These are phyloP conservation scores for Corapipo altera DNA, from an alignment of 2,113 vertebrate genomes.

Conservation along the genomic window DNA sequence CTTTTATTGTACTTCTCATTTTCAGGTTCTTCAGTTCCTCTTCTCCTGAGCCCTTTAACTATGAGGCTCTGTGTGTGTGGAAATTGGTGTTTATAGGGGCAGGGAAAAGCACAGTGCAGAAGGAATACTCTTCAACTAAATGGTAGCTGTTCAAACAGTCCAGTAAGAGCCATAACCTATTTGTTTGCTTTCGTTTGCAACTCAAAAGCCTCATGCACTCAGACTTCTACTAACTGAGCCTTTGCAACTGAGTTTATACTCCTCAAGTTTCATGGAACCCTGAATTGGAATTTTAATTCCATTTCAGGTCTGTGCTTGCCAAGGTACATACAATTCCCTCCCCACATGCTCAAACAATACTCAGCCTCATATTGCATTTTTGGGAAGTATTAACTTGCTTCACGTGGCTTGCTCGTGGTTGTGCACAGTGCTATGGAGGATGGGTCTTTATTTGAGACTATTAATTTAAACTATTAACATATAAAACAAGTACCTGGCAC, in stretches of 20 bases:
- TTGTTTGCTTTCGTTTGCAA: not conserved
- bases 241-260: not conserved
- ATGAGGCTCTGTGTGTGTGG: not conserved
- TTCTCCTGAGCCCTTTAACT: not conserved
- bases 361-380: not conserved
- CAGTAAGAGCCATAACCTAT: not conserved
- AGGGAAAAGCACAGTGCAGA: not conserved
- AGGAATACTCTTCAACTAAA: not conserved
- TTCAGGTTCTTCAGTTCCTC: not conserved
- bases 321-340: not conserved
- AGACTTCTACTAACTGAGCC: not conserved
- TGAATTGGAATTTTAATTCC: not conserved
- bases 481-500: not conserved
- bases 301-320: not conserved
- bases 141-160: not conserved
- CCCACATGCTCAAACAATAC: not conserved
- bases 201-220: not conserved
- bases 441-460: not conserved
- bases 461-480: not conserved
- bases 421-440: fast-evolving
- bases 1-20: not conserved
- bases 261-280: not conserved
- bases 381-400: not conserved
- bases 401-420: not conserved
- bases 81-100: not conserved